Conservation (phyloP, 2,113 vertebrate species). For the Argyrosomus japonicus region DNA sequence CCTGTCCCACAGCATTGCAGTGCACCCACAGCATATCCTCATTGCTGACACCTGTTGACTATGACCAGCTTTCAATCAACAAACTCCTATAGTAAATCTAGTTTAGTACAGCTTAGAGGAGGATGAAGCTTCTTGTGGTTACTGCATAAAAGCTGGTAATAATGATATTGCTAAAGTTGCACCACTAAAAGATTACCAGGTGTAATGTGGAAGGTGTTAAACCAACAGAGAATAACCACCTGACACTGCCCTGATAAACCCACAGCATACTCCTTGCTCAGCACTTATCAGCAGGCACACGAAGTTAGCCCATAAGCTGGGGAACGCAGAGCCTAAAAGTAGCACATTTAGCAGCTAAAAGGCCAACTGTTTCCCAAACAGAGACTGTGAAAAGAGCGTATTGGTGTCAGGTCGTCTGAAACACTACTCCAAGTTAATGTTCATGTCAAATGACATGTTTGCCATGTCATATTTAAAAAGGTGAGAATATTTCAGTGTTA, state of each 20-base stretch:
- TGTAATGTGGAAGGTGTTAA: not conserved
- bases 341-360: not conserved
- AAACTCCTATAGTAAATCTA: slow-evolving; percentile 8
- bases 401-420: slow-evolving; percentile 2
- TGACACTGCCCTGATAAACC: not conserved
- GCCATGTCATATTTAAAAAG: too few relatives aligned
- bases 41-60: slow-evolving; percentile 52
- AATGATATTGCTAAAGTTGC: not conserved
- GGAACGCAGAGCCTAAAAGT: not conserved
- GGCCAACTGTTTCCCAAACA: not conserved
- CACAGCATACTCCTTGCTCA: not conserved
- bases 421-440: not conserved
- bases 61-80: slow-evolving; percentile 51
- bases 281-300: not conserved
- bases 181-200: not conserved
- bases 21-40: slow-evolving; percentile 18
- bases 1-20: slow-evolving; percentile 21
- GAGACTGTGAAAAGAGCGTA: not conserved
- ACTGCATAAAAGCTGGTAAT: not conserved
- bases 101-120: slow-evolving; percentile 16
- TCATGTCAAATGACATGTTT: too few relatives aligned
- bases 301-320: not conserved
- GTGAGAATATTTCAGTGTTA: too few relatives aligned
- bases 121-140: not conserved
- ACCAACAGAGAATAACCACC: not conserved